Conservation (phyloP, 2,797 vertebrate genomes). For the Remorina albescens region DNA sequence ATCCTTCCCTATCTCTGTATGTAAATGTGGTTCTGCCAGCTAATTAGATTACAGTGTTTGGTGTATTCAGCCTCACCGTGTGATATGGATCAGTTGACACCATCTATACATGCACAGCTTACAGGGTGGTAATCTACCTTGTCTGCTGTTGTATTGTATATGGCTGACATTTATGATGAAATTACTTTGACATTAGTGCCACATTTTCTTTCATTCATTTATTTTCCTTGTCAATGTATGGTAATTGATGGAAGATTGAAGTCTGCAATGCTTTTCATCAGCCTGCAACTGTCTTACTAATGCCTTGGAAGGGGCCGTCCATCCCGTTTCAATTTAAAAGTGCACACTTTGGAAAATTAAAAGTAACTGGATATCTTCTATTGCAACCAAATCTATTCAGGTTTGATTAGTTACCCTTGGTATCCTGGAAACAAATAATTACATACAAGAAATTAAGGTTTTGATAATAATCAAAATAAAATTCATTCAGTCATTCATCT, state of each 20-base stretch:
- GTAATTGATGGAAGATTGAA: not conserved
- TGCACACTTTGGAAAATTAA: not conserved
- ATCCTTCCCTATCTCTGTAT: constrained; percentile 1
- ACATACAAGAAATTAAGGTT: not conserved
- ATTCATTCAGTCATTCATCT: no score
- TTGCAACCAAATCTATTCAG: not conserved
- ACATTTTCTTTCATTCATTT: not conserved
- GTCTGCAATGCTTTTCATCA: no score
- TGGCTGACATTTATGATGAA: constrained; percentile 9
- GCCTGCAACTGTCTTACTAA: no score
- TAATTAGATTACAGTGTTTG: constrained; percentile 27
- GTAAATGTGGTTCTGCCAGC: constrained; percentile 5
- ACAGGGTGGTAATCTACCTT: constrained; percentile 13
- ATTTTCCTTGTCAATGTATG: not conserved
- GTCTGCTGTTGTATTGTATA: not conserved
- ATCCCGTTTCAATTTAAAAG: not conserved
- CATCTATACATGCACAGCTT: not conserved
- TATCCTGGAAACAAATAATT: not conserved
- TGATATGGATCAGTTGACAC: constrained; percentile 22
- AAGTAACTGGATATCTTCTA: not conserved
- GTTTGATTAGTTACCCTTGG: not conserved
- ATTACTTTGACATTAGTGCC: not conserved
- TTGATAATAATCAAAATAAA: not conserved
- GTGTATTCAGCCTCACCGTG: constrained; percentile 25
- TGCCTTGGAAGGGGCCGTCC: not conserved